Evolutionary conservation across 1,140 invertebrate genomes (phyloP).

Genomic region (Drosophila sucinea): DNA sequence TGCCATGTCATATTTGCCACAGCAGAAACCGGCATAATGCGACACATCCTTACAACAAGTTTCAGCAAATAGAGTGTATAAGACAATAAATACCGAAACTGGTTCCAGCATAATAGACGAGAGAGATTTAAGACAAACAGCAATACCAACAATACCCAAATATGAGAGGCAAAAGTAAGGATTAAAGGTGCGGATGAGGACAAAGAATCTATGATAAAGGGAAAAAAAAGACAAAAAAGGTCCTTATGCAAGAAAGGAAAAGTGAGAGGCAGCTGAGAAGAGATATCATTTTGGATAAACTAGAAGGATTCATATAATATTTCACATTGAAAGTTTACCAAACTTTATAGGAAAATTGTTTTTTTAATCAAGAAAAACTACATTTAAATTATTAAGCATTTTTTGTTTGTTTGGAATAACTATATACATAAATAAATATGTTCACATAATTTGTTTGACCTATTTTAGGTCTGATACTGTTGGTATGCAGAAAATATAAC

Average conservation of each 20-base stretch:
- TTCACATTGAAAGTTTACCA: too few relatives aligned
- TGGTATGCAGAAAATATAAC: too few relatives aligned
- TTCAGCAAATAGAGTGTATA: slow-evolving; percentile 40
- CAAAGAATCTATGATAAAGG: background rate
- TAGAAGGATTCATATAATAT: too few relatives aligned
- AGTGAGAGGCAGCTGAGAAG: background rate
- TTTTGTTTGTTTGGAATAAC: too few relatives aligned
- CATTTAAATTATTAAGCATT: too few relatives aligned
- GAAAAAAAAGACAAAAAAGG: background rate
- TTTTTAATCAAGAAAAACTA: too few relatives aligned
- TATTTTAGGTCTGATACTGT: too few relatives aligned
- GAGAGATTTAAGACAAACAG: background rate
- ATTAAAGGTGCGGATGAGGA: background rate
- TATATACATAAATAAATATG: too few relatives aligned
- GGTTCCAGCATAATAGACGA: slow-evolving; percentile 32
- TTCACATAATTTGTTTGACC: too few relatives aligned
- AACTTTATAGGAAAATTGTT: too few relatives aligned
- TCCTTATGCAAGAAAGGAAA: background rate
- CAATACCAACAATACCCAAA: background rate
- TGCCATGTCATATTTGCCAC: slow-evolving; percentile 52
- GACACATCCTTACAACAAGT: slow-evolving; percentile 25
- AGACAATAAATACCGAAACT: slow-evolving; percentile 66
- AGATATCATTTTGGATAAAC: too few relatives aligned
- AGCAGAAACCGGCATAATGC: slow-evolving; percentile 32
- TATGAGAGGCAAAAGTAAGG: background rate